These are phyloP conservation scores for Drosophila trichaetosa DNA, from an alignment of 2,888 invertebrate genomes.

Conservation along the genomic window DNA sequence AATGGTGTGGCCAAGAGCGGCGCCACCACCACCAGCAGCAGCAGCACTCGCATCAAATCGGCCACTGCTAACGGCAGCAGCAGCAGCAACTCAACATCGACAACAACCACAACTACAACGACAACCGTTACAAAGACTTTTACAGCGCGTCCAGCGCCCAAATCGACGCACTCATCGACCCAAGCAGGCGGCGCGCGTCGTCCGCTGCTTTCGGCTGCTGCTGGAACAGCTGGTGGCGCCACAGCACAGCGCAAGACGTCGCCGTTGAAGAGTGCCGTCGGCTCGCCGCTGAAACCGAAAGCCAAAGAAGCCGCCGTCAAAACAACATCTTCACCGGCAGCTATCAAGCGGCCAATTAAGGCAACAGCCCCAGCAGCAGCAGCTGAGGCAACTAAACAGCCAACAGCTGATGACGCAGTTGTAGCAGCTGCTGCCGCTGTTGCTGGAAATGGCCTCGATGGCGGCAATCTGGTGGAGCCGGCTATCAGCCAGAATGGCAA, in stretches of 20 bases:
- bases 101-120: conserved; percentile 50
- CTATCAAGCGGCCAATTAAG: conserved; percentile 32
- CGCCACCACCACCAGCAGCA: conserved; percentile 26
- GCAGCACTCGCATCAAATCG: conserved; percentile 51
- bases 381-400: conserved; percentile 3
- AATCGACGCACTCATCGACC: conserved; percentile 63
- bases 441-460: conserved; percentile 50
- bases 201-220: conserved; percentile 31
- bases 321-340: conserved; percentile 61
- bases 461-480: conserved; percentile 24
- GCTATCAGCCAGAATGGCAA: conserved; percentile 50
- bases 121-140: conserved; percentile 78
- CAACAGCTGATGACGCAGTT: conserved; percentile 9
- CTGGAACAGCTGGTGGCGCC: conserved; percentile 5
- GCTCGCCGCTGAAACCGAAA: conserved; percentile 69
- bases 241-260: conserved; percentile 67
- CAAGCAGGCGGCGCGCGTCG: conserved; percentile 60
- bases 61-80: conserved; percentile 38
- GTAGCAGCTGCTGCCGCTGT: conserved; percentile 9
- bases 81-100: conserved; percentile 28
- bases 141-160: conserved; percentile 82
- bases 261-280: conserved; percentile 60
- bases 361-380: conserved; percentile 11
- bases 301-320: conserved; percentile 69
- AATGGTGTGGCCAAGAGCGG: conserved; percentile 52